Percentiles rank a stretch among this genome's conserved stretches.
Evolutionary conservation across 1,140 invertebrate genomes (phyloP).

Genomic region (Brachionus rotundiformis): DNA sequence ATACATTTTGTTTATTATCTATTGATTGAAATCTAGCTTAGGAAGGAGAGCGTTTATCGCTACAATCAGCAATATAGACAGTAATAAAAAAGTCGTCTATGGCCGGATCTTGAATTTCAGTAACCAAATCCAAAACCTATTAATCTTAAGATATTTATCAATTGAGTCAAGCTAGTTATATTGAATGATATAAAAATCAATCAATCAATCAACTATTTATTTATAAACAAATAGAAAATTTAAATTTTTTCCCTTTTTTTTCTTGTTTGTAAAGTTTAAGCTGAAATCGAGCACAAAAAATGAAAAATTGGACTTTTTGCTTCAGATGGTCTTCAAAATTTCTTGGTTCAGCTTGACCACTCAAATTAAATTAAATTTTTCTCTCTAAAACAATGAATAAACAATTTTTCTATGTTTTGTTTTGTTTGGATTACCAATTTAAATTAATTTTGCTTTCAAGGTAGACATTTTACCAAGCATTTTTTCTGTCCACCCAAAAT

Average conservation of each 20-base stretch:
- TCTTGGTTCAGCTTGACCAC: no score
- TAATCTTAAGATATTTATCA: constrained; percentile 46
- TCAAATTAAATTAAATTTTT: no score
- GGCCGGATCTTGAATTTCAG: constrained; percentile 44
- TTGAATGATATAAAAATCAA: constrained; percentile 38
- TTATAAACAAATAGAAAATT: constrained; percentile 6
- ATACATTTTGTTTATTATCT: constrained; percentile 24
- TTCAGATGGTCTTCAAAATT: no score
- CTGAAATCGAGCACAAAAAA: constrained; percentile 33
- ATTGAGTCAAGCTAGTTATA: constrained; percentile 33
- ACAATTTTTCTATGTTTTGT: no score
- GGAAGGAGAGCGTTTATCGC: background rate
- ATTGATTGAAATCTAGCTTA: constrained; percentile 17
- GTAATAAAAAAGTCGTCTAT: constrained; percentile 25
- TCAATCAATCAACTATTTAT: constrained; percentile 34
- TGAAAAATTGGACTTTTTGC: constrained; percentile 13
- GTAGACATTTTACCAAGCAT: no score
- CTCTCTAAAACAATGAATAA: no score
- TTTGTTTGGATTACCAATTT: no score
- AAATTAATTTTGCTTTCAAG: no score
- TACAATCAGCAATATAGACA: background rate
- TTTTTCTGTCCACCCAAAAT: no score
- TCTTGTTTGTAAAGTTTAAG: background rate
- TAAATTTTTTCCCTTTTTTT: constrained; percentile 10
- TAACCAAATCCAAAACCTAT: constrained; percentile 45